phyloP scores from a whole-genome alignment of 2,888 invertebrate species.

The Oscheius sp. region DNA sequence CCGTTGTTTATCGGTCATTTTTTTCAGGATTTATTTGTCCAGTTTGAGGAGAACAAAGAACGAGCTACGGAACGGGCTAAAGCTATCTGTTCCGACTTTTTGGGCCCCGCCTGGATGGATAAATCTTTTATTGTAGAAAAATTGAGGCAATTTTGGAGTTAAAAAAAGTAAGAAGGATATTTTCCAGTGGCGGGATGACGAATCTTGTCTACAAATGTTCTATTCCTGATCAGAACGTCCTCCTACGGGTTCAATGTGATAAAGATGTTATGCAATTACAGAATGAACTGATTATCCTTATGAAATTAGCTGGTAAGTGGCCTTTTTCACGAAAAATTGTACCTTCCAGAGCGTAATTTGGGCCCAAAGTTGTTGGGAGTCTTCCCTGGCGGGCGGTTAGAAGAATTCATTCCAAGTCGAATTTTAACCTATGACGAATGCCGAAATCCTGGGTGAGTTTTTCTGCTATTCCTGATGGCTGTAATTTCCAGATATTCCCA shows the following conservation, averaged over 20 bases:
- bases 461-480: neutral
- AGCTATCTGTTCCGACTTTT: conserved; percentile 9
- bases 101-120: conserved; percentile 9
- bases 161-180: neutral
- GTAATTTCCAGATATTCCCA: neutral
- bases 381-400: conserved; percentile 27
- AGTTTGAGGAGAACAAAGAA: neutral
- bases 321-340: neutral
- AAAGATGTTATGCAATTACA: conserved; percentile 31
- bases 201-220: conserved; percentile 27
- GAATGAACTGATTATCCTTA: conserved; percentile 15
- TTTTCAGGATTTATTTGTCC: conserved; percentile 6
- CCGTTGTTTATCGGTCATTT: no score
- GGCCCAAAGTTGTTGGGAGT: conserved; percentile 30
- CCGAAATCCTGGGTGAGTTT: neutral
- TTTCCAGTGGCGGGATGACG: conserved; percentile 27
- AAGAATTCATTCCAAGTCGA: conserved; percentile 28
- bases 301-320: conserved; percentile 16
- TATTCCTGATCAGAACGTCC: neutral
- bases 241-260: conserved; percentile 21
- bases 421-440: conserved; percentile 16
- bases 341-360: neutral
- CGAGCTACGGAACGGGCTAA: neutral
- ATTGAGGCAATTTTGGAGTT: conserved; percentile 1
- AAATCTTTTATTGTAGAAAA: conserved; percentile 9